Conservation (phyloP, 2,888 invertebrate genomes). For the Drosophila pegasa region DNA sequence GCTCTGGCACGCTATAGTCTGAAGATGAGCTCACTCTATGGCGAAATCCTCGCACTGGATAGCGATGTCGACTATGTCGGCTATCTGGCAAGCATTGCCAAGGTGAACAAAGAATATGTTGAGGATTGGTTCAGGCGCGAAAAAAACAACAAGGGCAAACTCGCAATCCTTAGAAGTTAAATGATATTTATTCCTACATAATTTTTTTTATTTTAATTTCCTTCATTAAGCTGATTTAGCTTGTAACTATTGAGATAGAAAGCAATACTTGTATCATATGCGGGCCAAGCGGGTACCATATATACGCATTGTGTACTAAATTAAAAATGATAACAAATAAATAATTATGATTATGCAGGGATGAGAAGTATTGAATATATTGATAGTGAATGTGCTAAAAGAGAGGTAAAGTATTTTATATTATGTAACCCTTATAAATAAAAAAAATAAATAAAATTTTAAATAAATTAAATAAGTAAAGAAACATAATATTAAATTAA, state of each 20-base stretch:
- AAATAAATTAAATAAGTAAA: too few relatives aligned
- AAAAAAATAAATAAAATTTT: too few relatives aligned
- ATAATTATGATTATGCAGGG: too few relatives aligned
- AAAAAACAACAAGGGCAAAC: background rate
- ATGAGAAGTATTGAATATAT: too few relatives aligned
- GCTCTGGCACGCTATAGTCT: slow-evolving; percentile 41
- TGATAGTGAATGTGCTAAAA: too few relatives aligned
- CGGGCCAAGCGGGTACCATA: slow-evolving; percentile 9
- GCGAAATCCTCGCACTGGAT: slow-evolving; percentile 40
- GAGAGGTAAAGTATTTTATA: too few relatives aligned
- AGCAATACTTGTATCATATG: background rate
- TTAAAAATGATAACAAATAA: background rate
- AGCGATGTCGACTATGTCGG: slow-evolving; percentile 49
- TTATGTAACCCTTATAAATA: too few relatives aligned
- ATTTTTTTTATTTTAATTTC: too few relatives aligned
- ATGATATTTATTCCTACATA: too few relatives aligned
- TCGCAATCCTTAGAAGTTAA: background rate
- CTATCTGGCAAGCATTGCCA: slow-evolving; percentile 41
- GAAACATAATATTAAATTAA: too few relatives aligned
- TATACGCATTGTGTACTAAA: slow-evolving; percentile 1
- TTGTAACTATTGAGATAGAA: background rate
- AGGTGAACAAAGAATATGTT: slow-evolving; percentile 32
- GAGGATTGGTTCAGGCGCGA: slow-evolving; percentile 25
- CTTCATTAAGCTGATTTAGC: too few relatives aligned
- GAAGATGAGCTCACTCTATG: slow-evolving; percentile 45